These are phyloP conservation scores for silkworm (Bombyx mori) DNA, from an alignment of 1,140 invertebrate genomes.

Conservation along the genomic window ASM3026992v2 NC_085134.1:491501-492000, in stretches of 20 bases:
- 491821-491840: constrained; percentile 3
- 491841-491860: constrained; percentile 39
- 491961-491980: constrained; percentile 23
- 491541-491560: constrained; percentile 80
- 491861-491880: constrained; percentile 46
- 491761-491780: constrained; percentile 19
- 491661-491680: constrained; percentile 96
- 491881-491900: constrained; percentile 22
- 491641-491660: constrained; percentile 97
- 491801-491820: constrained; percentile 17
- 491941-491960: constrained; percentile 29
- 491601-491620: constrained; percentile 93
- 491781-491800: constrained; percentile 21
- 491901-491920: constrained; percentile 49
- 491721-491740: constrained; percentile 89
- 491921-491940: constrained; percentile 36
- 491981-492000: constrained; percentile 32
- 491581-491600: constrained; percentile 87
- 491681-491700: constrained; percentile 97
- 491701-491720: constrained; percentile 93
- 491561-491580: constrained; percentile 94
- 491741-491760: constrained; percentile 91
- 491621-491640: constrained; percentile 95
- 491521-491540: constrained; percentile 86
- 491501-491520: constrained; percentile 88